Conservation (phyloP, 2,888 invertebrate genomes). For the Tuberolachnus salignus region DNA sequence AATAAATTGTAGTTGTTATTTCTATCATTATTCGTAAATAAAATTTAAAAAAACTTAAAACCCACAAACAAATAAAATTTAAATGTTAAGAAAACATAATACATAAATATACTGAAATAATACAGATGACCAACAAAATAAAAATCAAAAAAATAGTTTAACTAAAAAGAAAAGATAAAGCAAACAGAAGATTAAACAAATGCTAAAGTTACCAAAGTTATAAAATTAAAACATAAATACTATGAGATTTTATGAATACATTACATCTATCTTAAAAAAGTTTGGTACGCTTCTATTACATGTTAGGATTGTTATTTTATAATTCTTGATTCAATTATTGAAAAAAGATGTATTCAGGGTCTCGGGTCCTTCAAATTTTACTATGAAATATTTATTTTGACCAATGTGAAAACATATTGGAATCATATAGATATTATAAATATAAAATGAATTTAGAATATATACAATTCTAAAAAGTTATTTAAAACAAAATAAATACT, state of each 20-base stretch:
- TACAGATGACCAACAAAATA: neutral
- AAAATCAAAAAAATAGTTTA: constrained; percentile 11
- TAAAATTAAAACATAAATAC: neutral
- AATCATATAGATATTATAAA: no score
- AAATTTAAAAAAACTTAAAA: neutral
- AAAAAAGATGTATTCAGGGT: no score
- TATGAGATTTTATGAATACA: constrained; percentile 1
- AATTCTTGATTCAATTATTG: neutral
- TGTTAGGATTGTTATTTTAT: neutral
- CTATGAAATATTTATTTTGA: no score
- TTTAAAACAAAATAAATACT: no score
- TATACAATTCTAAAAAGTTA: no score
- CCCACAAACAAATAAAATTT: constrained; percentile 1
- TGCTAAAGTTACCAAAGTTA: neutral
- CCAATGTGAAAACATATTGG: no score
- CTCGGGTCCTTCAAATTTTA: no score
- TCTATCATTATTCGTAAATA: neutral
- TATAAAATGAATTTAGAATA: no score
- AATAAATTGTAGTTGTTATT: neutral
- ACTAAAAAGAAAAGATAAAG: constrained; percentile 29
- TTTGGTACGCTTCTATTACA: neutral
- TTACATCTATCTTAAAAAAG: neutral
- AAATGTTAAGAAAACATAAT: neutral
- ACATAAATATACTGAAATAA: neutral
- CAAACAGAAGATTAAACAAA: constrained; percentile 13